Evolutionary conservation across 2,113 vertebrate species (phyloP), one percentile per base, ranked within the genome.

Genomic region (Daubentonia madagascariensis): DNA sequence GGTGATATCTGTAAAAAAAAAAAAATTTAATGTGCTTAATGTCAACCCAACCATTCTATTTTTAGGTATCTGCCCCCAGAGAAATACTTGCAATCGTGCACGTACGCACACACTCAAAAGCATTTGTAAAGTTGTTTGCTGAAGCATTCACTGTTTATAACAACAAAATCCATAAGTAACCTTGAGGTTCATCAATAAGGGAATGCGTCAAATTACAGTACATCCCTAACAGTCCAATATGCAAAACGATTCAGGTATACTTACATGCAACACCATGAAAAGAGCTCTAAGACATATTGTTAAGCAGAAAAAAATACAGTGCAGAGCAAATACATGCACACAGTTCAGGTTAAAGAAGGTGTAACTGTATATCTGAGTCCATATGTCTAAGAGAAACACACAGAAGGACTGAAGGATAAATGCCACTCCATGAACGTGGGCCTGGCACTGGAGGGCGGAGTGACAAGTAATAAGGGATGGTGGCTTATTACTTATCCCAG

Each of bases 31-130:
- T 92, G 63, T 0, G 7, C 50, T 91, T 86, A 30, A 91, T 97
- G 92, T 93, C 87, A 96, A 97, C 68, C 78, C 83, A 95, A 67
- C 40, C 57, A 50, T 93, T 97, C 96, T 97, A 98, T 97, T 97
- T 98, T 96, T 92, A 95, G 52, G 35, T 67, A 79, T 96, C 84
- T 97, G 48, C 63, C 95, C 91, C 63, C 96, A 96, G 68, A 97
- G 63, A 96, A 97, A 98, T 84, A 92, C 87, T 87, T 87, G 83
- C 73, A 86, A 89, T 88, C 12, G 2, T 93, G 86, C 30, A 76
- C 6, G 14, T 52, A 95, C 11, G 2, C 52, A 88, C 67, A 83
- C 37, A 54, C 67, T n/a, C 79, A 79, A 84, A 95, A 96, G 50
- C 72, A 89, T 68, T 73, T 68, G 88, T 91, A 93, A 91, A 54